Base-by-base conservation (phyloP, 2,888 invertebrate genomes). In the Pocota personata region DNA sequence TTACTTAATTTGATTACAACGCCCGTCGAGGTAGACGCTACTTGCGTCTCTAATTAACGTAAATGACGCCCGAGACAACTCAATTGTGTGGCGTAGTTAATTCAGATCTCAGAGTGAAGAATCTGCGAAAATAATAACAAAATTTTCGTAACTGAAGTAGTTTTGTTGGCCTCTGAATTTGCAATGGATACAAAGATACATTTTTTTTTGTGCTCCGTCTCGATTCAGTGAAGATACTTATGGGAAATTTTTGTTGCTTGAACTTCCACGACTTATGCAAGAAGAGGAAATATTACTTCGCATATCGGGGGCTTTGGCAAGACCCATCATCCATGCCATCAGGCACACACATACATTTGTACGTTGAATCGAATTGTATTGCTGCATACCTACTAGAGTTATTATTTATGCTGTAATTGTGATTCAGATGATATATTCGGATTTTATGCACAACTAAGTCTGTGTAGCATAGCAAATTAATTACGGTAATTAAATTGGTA, bases 1-100 rank as follows among this genome's bases (percentile, higher is more conserved):
- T 83, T 73, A 64, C 67, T 79, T 79, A 73, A 83, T 78, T 83
- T 79, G 73, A 83, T 83, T 79, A 79, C 83, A 60, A 73, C 46
- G 67, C 62, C 48, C 72, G 60, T 21, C 46, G n/a, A 19, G 16
- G 40, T 16, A 43, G n/a, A 1, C 46, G 3, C 12, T 19, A 30
- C 32, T 30, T 55, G 37, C 52, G 24, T 48, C 37, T 57, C 71
- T 60, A 72, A 72, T 82, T 82, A 77, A 69, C 10, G 57, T 72
- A 72, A 72, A 72, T 77, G 77, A 82, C 57, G 64, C 77, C 37
- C 50, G 27, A 58, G 58, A 72, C 58, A 66, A 67, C 66, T 82
- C 72, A 77, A 76, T 82, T 71, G 64, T 27, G 48, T 24, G 27
- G 37, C 27, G 37, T 12, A 16, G 12, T 12, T n/a, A 16, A 16